A percentile compares a stretch with the other conserved stretches of the same genome.
These are phyloP conservation scores for Myotis lucifugus DNA, from an alignment of 2,113 vertebrate species.

Conservation along the genomic window DNA sequence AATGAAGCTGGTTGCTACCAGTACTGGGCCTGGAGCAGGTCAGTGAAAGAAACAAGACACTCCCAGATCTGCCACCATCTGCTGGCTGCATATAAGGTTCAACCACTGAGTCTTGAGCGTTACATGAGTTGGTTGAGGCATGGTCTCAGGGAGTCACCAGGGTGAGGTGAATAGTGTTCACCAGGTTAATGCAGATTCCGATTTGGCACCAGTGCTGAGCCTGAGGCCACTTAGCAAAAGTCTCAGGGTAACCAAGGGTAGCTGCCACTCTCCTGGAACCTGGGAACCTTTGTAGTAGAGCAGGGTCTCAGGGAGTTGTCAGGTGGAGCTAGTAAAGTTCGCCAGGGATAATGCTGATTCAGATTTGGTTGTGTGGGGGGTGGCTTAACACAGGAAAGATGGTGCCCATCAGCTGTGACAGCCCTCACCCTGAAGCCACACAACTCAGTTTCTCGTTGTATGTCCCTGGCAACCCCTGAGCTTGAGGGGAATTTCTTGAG, in stretches of 20 bases:
- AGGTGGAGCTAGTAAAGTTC: neutral
- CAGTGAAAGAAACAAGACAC: neutral
- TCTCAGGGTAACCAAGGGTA: neutral
- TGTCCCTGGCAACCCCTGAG: neutral
- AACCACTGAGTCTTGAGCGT: neutral
- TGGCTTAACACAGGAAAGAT: neutral
- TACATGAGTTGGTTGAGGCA: neutral
- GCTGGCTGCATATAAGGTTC: neutral
- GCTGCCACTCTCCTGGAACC: neutral
- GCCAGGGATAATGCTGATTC: neutral
- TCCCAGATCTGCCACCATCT: neutral
- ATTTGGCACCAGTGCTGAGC: neutral
- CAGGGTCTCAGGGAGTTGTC: neutral
- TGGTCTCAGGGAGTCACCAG: neutral
- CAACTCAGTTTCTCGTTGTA: neutral
- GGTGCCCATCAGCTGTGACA: neutral
- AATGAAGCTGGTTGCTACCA: neutral
- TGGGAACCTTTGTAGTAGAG: neutral
- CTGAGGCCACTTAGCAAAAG: neutral
- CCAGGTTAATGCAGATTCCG: neutral
- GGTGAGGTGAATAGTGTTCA: neutral
- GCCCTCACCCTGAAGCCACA: neutral
- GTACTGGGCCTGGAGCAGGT: neutral
- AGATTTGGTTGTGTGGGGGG: neutral
- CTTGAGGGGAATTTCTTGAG: neutral